Conservation (phyloP, 2,797 vertebrate genomes). For the Sebastes nivosus region DNA sequence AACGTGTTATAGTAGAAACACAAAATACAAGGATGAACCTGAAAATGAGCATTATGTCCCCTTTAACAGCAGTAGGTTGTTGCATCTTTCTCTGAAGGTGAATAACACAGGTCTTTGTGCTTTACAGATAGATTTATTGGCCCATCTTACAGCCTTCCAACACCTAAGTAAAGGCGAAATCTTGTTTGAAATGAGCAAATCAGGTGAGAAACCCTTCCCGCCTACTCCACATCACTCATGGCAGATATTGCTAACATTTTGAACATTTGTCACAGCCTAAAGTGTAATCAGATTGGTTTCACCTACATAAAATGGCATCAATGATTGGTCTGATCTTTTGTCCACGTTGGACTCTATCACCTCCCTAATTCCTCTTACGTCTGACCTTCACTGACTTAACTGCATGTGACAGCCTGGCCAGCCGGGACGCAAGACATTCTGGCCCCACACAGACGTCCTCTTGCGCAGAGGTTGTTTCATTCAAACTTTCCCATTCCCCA, state of each 20-base stretch:
- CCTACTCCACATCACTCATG: not conserved
- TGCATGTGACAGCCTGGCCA: not conserved
- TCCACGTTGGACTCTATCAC: not conserved
- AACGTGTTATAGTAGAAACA: too few species aligned
- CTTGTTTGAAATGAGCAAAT: not conserved
- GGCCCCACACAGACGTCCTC: not conserved
- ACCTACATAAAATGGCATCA: not conserved
- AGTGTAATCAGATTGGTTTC: not conserved
- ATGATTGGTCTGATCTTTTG: not conserved
- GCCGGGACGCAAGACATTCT: not conserved
- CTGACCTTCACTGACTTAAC: not conserved
- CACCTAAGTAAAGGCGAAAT: not conserved
- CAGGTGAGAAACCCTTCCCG: not conserved
- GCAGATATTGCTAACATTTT: not conserved
- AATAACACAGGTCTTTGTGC: not conserved
- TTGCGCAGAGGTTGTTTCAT: not conserved
- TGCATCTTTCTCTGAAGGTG: not conserved
- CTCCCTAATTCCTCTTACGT: not conserved
- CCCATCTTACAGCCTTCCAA: not conserved
- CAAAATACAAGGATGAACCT: not conserved
- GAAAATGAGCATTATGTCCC: not conserved
- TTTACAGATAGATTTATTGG: not conserved
- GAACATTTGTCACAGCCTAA: not conserved
- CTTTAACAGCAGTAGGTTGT: not conserved
- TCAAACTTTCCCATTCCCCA: constrained; percentile 5